Conservation (phyloP, 2,797 vertebrate species). For the Triplophysa bombifrons region DNA sequence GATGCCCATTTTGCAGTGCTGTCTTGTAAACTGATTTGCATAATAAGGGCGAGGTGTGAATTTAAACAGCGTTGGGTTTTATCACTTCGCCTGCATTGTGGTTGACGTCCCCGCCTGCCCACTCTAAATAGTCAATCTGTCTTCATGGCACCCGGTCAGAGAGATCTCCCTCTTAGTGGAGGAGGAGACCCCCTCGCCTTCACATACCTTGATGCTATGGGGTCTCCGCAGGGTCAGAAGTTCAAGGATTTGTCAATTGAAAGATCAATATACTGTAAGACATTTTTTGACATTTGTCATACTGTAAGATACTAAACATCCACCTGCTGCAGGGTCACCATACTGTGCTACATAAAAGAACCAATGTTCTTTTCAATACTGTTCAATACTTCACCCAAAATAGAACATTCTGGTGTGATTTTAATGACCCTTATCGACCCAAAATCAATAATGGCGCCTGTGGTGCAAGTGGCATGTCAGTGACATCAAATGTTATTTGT, state of each 20-base stretch:
- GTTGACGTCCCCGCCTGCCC: slow-evolving; percentile 41
- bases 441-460: neutral
- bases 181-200: slow-evolving; percentile 28
- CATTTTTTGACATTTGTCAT: slow-evolving; percentile 28
- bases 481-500: neutral
- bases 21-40: slow-evolving; percentile 34
- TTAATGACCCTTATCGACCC: neutral
- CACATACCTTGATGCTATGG: neutral
- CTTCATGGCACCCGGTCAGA: slow-evolving; percentile 35
- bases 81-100: slow-evolving; percentile 40
- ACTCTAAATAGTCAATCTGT: slow-evolving; percentile 50
- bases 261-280: slow-evolving; percentile 10
- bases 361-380: no score
- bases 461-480: neutral
- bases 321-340: neutral
- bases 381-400: neutral
- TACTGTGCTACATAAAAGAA: no score
- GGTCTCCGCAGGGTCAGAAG: slow-evolving; percentile 16
- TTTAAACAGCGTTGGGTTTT: slow-evolving; percentile 50
- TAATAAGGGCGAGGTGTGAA: slow-evolving; percentile 48
- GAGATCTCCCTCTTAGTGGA: slow-evolving; percentile 33
- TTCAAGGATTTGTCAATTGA: slow-evolving; percentile 32
- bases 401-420: neutral
- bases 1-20: neutral
- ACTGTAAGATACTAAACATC: neutral